phyloP scores from a whole-genome alignment of 2,113 vertebrate species.

The Hemibagrus wyckioides region DNA sequence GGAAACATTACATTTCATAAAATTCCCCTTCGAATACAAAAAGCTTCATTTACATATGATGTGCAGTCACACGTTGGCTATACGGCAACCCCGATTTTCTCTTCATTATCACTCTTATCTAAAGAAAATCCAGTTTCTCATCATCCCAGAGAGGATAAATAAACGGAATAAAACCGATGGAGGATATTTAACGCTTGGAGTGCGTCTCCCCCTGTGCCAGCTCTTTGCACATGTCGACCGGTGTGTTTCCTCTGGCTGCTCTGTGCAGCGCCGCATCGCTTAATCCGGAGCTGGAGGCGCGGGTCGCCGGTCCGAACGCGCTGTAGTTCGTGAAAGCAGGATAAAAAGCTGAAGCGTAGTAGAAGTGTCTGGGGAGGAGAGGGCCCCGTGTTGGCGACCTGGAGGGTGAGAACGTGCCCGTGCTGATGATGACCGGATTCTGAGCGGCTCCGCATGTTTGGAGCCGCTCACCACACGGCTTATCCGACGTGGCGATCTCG shows the following conservation, averaged over 20 bases:
- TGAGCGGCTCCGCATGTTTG: constrained; percentile 60
- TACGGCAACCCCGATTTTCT: not conserved
- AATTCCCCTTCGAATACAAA: constrained; percentile 43
- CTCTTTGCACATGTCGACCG: constrained; percentile 84
- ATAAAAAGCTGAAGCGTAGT: constrained; percentile 86
- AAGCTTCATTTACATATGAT: constrained; percentile 3
- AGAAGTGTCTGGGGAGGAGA: constrained; percentile 82
- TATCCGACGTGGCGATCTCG: constrained; percentile 88
- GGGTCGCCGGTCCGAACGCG: constrained; percentile 73
- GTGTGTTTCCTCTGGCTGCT: constrained; percentile 77
- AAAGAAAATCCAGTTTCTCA: constrained; percentile 19
- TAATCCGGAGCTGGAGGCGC: constrained; percentile 74
- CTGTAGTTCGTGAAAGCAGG: constrained; percentile 86
- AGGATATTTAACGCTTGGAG: constrained; percentile 78
- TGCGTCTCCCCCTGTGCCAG: constrained; percentile 86
- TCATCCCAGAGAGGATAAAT: not conserved
- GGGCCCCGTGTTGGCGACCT: constrained; percentile 74
- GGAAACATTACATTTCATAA: constrained; percentile 26
- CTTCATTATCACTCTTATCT: not conserved
- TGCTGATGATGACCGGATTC: constrained; percentile 56
- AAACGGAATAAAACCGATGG: not conserved
- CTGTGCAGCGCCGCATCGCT: constrained; percentile 84
- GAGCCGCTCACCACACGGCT: constrained; percentile 64
- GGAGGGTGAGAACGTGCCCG: constrained; percentile 66
- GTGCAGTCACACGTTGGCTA: not conserved